Evolutionary conservation across 2,888 invertebrate species (phyloP).

Genomic region (Choreutis nemorana): DNA sequence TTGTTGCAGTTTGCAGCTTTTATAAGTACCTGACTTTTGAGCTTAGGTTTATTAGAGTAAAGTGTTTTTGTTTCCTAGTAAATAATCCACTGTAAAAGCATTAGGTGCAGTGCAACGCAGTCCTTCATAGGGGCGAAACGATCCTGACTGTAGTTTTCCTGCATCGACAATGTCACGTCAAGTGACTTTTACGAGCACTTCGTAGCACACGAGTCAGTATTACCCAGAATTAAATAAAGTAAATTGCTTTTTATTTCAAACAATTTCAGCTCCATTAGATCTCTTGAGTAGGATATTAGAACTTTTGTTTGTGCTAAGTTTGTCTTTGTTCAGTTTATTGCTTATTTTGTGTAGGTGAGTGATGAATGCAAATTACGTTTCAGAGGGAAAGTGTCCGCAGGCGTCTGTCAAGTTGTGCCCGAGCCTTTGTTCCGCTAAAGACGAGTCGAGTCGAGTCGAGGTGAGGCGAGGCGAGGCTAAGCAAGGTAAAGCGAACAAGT

Average conservation of each 20-base stretch:
- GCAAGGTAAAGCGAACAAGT: constrained; percentile 42
- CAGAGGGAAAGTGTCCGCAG: constrained; percentile 36
- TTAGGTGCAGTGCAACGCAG: too few relatives aligned
- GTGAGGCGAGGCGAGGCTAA: too few relatives aligned
- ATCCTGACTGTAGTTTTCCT: constrained; percentile 1
- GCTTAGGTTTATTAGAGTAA: too few relatives aligned
- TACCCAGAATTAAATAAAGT: constrained; percentile 26
- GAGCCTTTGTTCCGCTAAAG: too few relatives aligned
- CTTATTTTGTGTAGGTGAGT: too few relatives aligned
- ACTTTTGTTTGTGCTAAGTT: constrained; percentile 7
- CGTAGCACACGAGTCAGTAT: constrained; percentile 21
- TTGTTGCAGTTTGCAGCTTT: too few relatives aligned
- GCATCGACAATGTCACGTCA: constrained; percentile 21
- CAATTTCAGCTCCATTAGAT: constrained; percentile 6
- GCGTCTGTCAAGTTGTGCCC: constrained; percentile 38
- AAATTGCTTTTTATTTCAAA: constrained; percentile 18
- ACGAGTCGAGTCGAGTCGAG: too few relatives aligned
- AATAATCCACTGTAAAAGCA: too few relatives aligned
- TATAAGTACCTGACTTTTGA: too few relatives aligned
- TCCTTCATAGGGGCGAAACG: too few relatives aligned
- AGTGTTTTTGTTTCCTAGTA: too few relatives aligned
- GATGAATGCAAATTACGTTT: constrained; percentile 54
- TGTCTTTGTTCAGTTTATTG: too few relatives aligned
- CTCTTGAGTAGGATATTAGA: constrained; percentile 8
- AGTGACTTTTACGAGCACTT: constrained; percentile 29